Evolutionary conservation across 2,888 invertebrate genomes (phyloP).

Genomic region (Leptopilina syphax): DNA sequence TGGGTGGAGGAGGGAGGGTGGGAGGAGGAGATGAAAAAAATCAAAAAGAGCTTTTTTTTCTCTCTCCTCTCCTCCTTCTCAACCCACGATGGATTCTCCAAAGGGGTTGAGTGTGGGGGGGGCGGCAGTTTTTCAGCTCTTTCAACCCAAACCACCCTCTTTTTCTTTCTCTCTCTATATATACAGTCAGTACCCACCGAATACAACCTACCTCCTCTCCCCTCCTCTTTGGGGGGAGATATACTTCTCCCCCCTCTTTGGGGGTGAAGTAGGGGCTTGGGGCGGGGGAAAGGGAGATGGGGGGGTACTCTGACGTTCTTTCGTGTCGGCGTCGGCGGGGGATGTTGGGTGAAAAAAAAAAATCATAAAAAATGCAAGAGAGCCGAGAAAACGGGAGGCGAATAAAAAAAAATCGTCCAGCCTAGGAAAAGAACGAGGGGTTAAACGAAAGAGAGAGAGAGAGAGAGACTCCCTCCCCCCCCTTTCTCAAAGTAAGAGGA

Average conservation of each 20-base stretch:
- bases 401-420: constrained; percentile 70
- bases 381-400: constrained; percentile 69
- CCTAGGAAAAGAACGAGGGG: constrained; percentile 59
- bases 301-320: too few species aligned
- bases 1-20: constrained; percentile 32
- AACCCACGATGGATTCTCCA: too few species aligned
- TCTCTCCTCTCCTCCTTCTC: constrained; percentile 44
- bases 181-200: too few species aligned
- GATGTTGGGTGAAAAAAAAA: too few species aligned
- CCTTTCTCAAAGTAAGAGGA: not conserved
- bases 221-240: too few species aligned
- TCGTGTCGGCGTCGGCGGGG: too few species aligned
- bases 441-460: constrained; percentile 46
- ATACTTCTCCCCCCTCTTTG: too few species aligned
- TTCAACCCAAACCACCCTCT: constrained; percentile 58
- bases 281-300: too few species aligned
- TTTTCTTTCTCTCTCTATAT: constrained; percentile 11
- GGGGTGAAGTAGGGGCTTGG: not conserved
- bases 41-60: constrained; percentile 60
- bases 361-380: constrained; percentile 69
- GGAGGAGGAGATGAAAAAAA: constrained; percentile 45
- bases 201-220: too few species aligned
- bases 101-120: too few species aligned
- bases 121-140: constrained; percentile 56
- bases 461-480: constrained; percentile 10